Percentiles rank a stretch among this genome's conserved stretches.
Conservation (phyloP, 2,113 vertebrate genomes). For the Uria lomvia region DNA sequence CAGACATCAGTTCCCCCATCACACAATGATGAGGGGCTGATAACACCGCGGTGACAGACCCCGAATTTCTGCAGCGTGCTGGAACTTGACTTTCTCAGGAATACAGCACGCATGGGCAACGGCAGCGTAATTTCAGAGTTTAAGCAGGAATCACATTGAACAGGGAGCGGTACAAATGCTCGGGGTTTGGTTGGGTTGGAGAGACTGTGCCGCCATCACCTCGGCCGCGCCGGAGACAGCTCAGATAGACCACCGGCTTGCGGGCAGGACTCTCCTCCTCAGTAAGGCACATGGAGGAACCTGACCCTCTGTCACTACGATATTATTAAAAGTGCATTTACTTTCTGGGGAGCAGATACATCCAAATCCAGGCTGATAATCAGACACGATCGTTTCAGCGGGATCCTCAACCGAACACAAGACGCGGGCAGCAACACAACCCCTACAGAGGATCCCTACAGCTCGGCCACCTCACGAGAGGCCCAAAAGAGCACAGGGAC, state of each 20-base stretch:
- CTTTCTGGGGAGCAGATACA: background rate
- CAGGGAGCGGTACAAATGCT: no score
- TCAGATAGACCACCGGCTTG: fast-evolving
- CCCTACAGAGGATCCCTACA: background rate
- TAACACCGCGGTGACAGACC: background rate
- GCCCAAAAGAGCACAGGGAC: background rate
- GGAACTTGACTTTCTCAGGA: background rate
- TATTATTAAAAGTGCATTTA: background rate
- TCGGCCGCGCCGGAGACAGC: background rate
- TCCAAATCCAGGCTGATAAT: background rate
- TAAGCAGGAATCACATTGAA: background rate
- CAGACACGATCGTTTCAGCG: fast-evolving
- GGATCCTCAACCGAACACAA: background rate
- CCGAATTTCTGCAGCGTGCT: background rate
- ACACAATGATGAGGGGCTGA: background rate
- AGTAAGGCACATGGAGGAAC: background rate
- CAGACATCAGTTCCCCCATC: background rate
- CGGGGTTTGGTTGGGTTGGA: background rate
- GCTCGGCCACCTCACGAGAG: background rate
- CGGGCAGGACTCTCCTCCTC: background rate
- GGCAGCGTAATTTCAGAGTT: background rate
- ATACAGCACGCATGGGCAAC: background rate
- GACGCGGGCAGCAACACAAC: background rate
- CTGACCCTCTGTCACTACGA: background rate
- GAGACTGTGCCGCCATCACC: no score